Evolutionary conservation across 2,113 vertebrate species (phyloP).

Genomic region (Rhynchomys soricoides): DNA sequence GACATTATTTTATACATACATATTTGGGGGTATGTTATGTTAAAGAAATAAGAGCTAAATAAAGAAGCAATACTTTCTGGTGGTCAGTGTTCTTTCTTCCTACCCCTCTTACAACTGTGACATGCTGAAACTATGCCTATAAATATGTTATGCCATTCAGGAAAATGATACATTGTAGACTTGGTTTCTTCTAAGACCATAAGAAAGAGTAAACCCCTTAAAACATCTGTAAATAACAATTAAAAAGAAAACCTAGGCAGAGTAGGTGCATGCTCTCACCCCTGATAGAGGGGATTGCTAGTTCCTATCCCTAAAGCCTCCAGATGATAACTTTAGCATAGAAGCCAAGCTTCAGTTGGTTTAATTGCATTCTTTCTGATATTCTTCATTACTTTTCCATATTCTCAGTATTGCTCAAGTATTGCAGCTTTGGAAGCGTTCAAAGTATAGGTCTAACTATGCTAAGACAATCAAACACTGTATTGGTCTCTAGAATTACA

Average conservation of each 20-base stretch:
- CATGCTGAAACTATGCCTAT: not conserved
- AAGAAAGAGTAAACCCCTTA: not conserved
- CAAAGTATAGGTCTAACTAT: not conserved
- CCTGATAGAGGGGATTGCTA: not conserved
- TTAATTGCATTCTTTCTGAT: not conserved
- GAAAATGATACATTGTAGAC: not conserved
- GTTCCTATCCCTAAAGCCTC: not conserved
- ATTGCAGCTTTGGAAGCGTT: not conserved
- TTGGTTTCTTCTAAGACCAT: not conserved
- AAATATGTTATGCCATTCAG: not conserved
- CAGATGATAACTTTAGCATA: not conserved
- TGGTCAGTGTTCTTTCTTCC: not conserved
- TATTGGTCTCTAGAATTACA: not conserved
- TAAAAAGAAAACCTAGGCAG: not conserved
- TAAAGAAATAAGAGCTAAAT: not conserved
- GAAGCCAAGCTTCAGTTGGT: not conserved
- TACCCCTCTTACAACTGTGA: not conserved
- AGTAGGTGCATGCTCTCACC: not conserved
- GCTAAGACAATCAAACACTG: not conserved
- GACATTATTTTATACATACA: not conserved
- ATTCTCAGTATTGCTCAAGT: not conserved
- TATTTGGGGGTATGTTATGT: fast-evolving
- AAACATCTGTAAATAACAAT: not conserved
- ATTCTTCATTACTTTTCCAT: not conserved
- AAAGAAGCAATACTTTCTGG: not conserved